Conservation (phyloP, 1,140 invertebrate species). For the Penaeus japonicus region DNA sequence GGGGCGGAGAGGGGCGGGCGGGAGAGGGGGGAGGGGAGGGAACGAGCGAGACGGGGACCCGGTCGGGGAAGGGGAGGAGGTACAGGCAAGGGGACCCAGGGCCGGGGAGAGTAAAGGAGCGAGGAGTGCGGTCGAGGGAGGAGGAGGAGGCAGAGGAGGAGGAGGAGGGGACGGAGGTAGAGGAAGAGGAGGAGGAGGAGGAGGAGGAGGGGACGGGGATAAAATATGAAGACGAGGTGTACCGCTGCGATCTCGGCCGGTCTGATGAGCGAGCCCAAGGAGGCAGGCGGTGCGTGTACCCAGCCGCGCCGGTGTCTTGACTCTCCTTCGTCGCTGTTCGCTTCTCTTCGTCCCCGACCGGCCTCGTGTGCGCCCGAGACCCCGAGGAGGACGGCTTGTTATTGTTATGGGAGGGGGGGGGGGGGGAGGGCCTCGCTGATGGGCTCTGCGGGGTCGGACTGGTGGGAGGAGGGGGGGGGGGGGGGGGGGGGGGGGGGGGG, state of each 20-base stretch:
- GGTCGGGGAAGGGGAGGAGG: neutral
- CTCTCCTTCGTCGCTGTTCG: slow-evolving; percentile 23
- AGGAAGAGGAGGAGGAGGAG: neutral
- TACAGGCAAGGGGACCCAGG: neutral
- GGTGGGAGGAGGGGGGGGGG: neutral
- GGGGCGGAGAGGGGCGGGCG: neutral
- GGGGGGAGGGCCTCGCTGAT: neutral
- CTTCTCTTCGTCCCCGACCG: neutral
- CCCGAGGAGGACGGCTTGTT: slow-evolving; percentile 42
- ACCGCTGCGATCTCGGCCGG: slow-evolving; percentile 44
- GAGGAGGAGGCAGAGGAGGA: neutral
- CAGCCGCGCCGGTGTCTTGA: slow-evolving; percentile 11
- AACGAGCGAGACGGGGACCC: neutral
- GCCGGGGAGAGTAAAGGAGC: neutral
- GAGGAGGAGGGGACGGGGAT: slow-evolving; percentile 18
- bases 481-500: neutral
- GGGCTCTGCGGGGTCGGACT: neutral
- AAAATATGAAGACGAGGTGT: slow-evolving; percentile 52
- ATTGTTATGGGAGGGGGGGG: slow-evolving; percentile 40
- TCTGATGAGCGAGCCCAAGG: slow-evolving; percentile 35
- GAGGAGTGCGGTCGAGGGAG: neutral
- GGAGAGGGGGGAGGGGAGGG: neutral
- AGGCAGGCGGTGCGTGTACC: neutral
- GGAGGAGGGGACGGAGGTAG: neutral
- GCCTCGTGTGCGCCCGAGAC: neutral